A percentile compares a stretch with the other conserved stretches of the same genome.
phyloP scores from a whole-genome alignment of 2,113 vertebrate species.

The Rhea pennata region DNA sequence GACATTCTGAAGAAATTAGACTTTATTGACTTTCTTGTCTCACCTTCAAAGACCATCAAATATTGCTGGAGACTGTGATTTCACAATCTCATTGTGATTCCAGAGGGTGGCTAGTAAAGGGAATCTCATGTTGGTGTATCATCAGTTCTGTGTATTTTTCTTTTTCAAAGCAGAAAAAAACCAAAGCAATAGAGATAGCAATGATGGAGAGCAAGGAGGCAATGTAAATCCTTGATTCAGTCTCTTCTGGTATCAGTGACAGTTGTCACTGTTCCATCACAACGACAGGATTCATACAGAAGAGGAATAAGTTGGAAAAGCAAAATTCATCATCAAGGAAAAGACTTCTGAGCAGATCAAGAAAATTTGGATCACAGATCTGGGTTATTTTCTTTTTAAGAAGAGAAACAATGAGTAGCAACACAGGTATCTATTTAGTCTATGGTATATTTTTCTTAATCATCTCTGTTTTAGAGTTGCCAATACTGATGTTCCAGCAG shows the following conservation, averaged over 20 bases:
- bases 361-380: not conserved
- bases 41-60: slow-evolving; percentile 27
- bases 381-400: not conserved
- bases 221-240: not conserved
- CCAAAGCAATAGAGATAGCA: not conserved
- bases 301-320: not conserved
- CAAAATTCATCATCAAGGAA: not conserved
- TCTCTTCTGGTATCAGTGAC: not conserved
- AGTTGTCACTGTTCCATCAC: not conserved
- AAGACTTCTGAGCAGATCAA: not conserved
- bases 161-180: not conserved
- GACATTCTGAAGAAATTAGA: slow-evolving; percentile 26
- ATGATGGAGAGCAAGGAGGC: not conserved
- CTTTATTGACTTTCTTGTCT: slow-evolving; percentile 44
- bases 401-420: not conserved
- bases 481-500: not conserved
- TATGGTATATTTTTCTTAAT: not conserved
- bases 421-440: not conserved
- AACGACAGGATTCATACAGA: not conserved
- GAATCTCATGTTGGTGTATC: not conserved
- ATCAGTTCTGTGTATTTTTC: not conserved
- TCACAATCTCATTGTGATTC: not conserved
- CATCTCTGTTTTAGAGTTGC: not conserved
- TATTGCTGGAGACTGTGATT: not conserved
- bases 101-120: not conserved